Evolutionary conservation across 2,888 invertebrate genomes (phyloP), one percentile per base, ranked within the genome.

Genomic region (Chloroclysta siterata): DNA sequence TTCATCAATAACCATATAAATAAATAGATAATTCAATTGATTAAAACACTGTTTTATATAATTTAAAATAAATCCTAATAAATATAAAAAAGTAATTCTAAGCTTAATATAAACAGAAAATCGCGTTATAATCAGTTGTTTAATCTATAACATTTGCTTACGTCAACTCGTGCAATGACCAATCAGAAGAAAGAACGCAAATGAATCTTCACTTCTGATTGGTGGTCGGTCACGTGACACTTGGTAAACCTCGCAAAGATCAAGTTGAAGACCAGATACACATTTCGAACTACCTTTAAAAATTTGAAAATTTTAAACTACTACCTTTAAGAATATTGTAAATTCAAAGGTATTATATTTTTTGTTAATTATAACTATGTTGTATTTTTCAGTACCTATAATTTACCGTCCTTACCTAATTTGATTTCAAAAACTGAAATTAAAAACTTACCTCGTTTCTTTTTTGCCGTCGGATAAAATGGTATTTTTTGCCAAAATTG

Each of bases 241-340:
- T 59, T 47, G 50, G 14, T 53, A 63, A 68, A 74, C 71, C 65
- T 74, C 77, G 71, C 75, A 73, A 72, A 74, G 68, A 73, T 66
- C 65, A 71, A 73, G 71, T 73, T 53, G 64, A 73, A 71, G 71
- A 73, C 60, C 66, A 72, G 73, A 72, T 66, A 74, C 70, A 69
- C 70, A 69, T 72, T 71, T 63, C 74, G 57, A 72, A 71, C 66
- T 56, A 64, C 39, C 58, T 39, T 63, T 22, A 22, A 22, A 22
- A 2, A 22, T 22, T 22, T 22, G 1, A 22, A 22, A 22, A 22
- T 22, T n/a, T n/a, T n/a, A n/a, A 22, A 61, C 53, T 7, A 33
- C 53, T 55, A 51, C 53, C 52, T 56, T 44, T 42, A 57, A 68
- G 46, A 55, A 54, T 52, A 44, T 64, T 58, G 33, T 58, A 48